These are phyloP conservation scores for Hydrozoanthus tunicans DNA, from an alignment of 64 coral and sea anemone genomes.

Conservation along the genomic window DNA sequence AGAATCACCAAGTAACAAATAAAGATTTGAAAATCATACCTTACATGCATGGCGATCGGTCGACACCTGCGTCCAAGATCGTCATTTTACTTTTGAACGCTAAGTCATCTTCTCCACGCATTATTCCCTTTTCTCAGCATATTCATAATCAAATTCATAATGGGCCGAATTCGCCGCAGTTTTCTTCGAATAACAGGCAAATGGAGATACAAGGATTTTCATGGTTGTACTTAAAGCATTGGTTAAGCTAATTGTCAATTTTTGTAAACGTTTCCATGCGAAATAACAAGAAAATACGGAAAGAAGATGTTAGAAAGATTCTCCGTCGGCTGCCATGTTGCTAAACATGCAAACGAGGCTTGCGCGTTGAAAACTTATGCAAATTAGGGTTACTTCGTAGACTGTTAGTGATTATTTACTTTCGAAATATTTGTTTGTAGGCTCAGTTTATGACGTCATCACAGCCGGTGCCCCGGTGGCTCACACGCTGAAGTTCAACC, in stretches of 20 bases:
- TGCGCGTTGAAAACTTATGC: neutral
- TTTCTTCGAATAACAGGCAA: no score
- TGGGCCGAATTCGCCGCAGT: neutral
- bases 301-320: slow-evolving; percentile 1
- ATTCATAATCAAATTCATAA: neutral
- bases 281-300: slow-evolving; percentile 8
- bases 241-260: neutral
- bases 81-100: no score
- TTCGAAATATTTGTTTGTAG: slow-evolving; percentile 35
- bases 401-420: neutral
- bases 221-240: no score
- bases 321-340: neutral
- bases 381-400: neutral
- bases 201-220: no score
- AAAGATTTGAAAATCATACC: neutral
- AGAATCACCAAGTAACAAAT: no score
- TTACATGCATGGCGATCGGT: neutral
- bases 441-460: slow-evolving; percentile 82
- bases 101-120: no score
- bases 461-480: slow-evolving; percentile 90
- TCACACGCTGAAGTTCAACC: slow-evolving; percentile 91
- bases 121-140: neutral
- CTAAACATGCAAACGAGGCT: neutral
- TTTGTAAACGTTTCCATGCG: neutral
- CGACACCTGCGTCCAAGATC: neutral